Evolutionary conservation across 2,888 invertebrate genomes (phyloP).

Genomic region (Lottia scabra): DNA sequence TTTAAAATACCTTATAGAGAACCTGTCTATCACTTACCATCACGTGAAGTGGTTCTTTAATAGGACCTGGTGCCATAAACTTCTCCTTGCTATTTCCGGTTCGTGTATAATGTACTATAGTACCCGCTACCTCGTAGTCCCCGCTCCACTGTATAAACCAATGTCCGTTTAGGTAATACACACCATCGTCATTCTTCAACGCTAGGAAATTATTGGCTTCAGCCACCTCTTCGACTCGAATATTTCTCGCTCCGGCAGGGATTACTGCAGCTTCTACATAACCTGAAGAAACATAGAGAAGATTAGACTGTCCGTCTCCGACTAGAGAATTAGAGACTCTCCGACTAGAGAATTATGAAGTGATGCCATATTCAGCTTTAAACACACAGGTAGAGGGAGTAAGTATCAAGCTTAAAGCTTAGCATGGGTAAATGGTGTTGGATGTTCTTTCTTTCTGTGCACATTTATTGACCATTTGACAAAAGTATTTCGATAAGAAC

Average conservation of each 20-base stretch:
- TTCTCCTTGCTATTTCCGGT: slow-evolving; percentile 79
- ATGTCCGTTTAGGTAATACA: slow-evolving; percentile 84
- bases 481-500: no score
- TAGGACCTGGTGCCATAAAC: slow-evolving; percentile 84
- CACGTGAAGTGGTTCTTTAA: slow-evolving; percentile 83
- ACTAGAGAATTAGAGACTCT: no score
- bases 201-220: slow-evolving; percentile 84
- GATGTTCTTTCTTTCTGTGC: no score
- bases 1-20: no score
- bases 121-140: slow-evolving; percentile 85
- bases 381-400: no score
- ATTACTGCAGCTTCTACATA: slow-evolving; percentile 77
- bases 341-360: no score
- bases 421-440: no score
- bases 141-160: slow-evolving; percentile 79
- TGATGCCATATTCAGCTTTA: no score
- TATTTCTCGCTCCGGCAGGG: slow-evolving; percentile 84
- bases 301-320: no score
- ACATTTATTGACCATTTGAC: no score
- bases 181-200: slow-evolving; percentile 78
- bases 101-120: slow-evolving; percentile 83
- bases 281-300: slow-evolving; percentile 69
- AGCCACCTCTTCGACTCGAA: slow-evolving; percentile 81
- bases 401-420: no score
- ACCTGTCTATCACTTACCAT: slow-evolving; percentile 75